phyloP scores from a whole-genome alignment of 1,140 invertebrate genomes.

The Dinoponera quadriceps region DNA sequence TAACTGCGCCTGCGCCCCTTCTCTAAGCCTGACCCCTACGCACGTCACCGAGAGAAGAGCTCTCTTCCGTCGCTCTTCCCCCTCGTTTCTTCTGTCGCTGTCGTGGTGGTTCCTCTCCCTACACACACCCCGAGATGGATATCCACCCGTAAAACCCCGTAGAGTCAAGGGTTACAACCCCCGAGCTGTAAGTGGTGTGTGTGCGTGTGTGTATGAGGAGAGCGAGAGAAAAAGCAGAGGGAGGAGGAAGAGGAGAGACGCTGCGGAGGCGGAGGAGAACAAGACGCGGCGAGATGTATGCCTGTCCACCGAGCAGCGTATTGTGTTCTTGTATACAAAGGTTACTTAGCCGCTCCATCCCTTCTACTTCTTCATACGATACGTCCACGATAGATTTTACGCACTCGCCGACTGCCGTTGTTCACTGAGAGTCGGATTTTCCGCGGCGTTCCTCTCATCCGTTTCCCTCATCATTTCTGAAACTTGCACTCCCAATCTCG shows the following conservation, averaged over 20 bases:
- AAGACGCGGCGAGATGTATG: constrained; percentile 26
- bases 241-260: neutral
- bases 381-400: constrained; percentile 11
- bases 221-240: constrained; percentile 22
- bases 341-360: neutral
- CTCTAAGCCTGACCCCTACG: constrained; percentile 80
- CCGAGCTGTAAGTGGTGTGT: too few relatives aligned
- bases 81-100: constrained; percentile 48
- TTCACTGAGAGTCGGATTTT: too few relatives aligned
- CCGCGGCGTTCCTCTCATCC: too few relatives aligned
- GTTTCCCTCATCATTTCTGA: too few relatives aligned
- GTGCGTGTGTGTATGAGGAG: constrained; percentile 60
- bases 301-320: constrained; percentile 23
- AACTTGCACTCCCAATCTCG: neutral
- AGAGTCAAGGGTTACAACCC: constrained; percentile 76
- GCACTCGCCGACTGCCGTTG: neutral
- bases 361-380: neutral
- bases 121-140: constrained; percentile 72
- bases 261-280: neutral
- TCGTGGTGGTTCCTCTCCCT: constrained; percentile 23
- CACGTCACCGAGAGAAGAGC: constrained; percentile 68
- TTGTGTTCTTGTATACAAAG: constrained; percentile 42
- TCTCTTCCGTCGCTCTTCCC: constrained; percentile 56
- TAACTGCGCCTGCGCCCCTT: constrained; percentile 83
- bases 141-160: constrained; percentile 75